Evolutionary conservation across 2,113 vertebrate species (phyloP).

Genomic region (Proterorhinus semilunaris): DNA sequence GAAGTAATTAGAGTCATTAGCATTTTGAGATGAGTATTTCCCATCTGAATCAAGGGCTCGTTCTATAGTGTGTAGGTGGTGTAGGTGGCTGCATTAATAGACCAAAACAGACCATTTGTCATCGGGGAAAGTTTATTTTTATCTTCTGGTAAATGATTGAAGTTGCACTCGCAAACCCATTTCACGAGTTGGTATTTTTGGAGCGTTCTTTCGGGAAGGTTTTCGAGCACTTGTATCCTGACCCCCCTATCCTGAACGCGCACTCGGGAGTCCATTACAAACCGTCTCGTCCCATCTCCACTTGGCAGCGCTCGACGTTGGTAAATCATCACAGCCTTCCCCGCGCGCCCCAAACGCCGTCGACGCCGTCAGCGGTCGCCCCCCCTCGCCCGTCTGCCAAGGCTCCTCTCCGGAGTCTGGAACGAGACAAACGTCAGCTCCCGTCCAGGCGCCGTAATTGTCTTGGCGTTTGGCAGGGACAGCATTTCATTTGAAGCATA

Average conservation of each 20-base stretch:
- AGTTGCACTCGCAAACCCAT: too few species aligned
- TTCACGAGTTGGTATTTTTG: too few species aligned
- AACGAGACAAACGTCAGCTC: conserved; percentile 27
- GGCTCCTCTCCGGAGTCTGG: conserved; percentile 35
- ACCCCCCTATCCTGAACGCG: neutral
- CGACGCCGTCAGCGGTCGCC: conserved; percentile 33
- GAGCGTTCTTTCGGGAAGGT: too few species aligned
- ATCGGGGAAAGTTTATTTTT: too few species aligned
- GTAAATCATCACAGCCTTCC: conserved; percentile 44
- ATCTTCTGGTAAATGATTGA: too few species aligned
- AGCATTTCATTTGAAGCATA: conserved; percentile 18
- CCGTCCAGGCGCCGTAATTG: conserved; percentile 40
- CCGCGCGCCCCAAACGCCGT: conserved; percentile 1
- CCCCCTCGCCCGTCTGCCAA: conserved; percentile 42
- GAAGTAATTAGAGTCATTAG: too few species aligned
- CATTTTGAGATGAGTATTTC: too few species aligned
- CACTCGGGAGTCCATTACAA: neutral
- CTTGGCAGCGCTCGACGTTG: conserved; percentile 24
- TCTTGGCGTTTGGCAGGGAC: conserved; percentile 27
- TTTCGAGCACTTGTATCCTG: too few species aligned
- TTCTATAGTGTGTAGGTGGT: too few species aligned
- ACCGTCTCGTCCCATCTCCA: conserved; percentile 18
- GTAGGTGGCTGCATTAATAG: too few species aligned
- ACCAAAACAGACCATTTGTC: too few species aligned
- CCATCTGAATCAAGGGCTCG: too few species aligned